Evolutionary conservation across 2,113 vertebrate species (phyloP), one percentile per base, ranked within the genome.

Genomic region (Spermophilus dauricus): DNA sequence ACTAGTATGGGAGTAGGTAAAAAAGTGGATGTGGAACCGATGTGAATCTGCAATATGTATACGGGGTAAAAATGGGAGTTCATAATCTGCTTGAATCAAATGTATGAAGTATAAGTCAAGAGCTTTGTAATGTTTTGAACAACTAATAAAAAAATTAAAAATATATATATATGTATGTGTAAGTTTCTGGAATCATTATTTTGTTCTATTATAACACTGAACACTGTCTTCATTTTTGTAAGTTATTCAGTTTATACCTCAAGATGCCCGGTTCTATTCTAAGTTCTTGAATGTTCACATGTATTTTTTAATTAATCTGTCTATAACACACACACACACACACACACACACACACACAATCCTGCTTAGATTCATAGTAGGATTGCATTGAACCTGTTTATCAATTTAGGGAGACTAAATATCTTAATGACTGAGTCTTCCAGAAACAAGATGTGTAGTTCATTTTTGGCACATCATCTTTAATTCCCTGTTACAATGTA

Each of bases 241-340:
- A 48, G 42, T 58, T 80, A 72, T 95, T 56, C 1, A 63, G 11
- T 26, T 92, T 65, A 42, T 65, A 32, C 45, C 89, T 89, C 53
- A 85, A 42, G 22, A 69, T 75, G 1, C 9, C 80, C 48, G 24
- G 8, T 4, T 83, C n/a, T 88, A 18, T 9, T 61, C 11, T 67
- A 81, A 37, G 39, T 67, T 69, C 86, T 86, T n/a, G 17, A 70
- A 61, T 42, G 11, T 53, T 24, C 26, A 11, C 5, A 48, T 51
- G 1, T 86, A 67, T 86, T 92, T 89, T 86, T 93, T 80, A 84
- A 58, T 85, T 95, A 75, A n/a, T 22, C 8, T 58, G 7, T 58
- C 56, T 20, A 58, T 81, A 81, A 58, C 51, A 77, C 37, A 81
- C 58, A 42, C 51, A 88, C 12, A n/a, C 37, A 75, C 48, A 42